Conservation (phyloP, 2,888 invertebrate species). For the Synergus japonicus region DNA sequence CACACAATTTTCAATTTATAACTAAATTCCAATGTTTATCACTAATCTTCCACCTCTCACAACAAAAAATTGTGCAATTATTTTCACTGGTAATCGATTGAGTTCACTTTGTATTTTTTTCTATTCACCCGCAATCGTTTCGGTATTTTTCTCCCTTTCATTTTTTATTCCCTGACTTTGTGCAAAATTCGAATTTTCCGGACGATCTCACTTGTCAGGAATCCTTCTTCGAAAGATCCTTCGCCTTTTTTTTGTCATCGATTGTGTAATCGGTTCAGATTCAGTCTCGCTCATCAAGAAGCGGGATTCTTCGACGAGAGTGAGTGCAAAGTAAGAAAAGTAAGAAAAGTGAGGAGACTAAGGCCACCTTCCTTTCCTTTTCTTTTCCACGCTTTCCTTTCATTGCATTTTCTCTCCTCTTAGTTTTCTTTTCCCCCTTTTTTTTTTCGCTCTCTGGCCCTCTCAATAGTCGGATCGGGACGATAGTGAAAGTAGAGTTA, state of each 20-base stretch:
- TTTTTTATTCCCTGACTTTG: constrained; percentile 38
- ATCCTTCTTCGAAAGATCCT: constrained; percentile 17
- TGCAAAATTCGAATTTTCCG: no score
- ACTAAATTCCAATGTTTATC: no score
- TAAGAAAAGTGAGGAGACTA: neutral
- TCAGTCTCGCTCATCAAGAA: neutral
- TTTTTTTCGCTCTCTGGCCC: constrained; percentile 7
- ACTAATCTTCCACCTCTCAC: no score
- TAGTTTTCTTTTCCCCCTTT: neutral
- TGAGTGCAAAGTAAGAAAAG: neutral
- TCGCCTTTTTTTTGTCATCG: no score
- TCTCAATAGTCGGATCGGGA: constrained; percentile 44
- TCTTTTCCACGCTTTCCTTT: neutral
- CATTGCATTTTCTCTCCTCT: neutral
- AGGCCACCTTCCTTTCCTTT: neutral
- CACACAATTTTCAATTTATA: no score
- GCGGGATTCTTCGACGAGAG: neutral
- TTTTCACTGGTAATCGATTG: no score
- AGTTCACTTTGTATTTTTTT: no score
- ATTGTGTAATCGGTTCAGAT: neutral
- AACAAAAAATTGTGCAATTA: no score
- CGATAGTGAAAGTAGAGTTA: constrained; percentile 73
- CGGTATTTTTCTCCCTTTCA: constrained; percentile 43
- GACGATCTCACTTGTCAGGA: no score
- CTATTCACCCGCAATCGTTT: no score